Conservation (phyloP, 2,888 invertebrate species). For the Elmis aenea region DNA sequence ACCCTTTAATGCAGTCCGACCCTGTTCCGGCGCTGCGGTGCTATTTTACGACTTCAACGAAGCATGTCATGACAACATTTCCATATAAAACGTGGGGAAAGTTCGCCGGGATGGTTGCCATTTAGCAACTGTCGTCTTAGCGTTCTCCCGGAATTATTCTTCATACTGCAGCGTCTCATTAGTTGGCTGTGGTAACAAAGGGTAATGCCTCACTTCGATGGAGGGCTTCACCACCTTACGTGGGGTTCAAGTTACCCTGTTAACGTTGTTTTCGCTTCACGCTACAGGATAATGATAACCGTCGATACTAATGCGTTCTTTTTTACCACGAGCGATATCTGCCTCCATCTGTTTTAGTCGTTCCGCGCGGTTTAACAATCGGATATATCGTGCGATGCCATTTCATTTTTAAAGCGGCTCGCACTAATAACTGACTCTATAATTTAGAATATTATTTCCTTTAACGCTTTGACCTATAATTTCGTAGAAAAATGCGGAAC, state of each 20-base stretch:
- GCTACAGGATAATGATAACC: slow-evolving; percentile 14
- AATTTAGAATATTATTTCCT: too few relatives aligned
- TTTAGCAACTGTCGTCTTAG: slow-evolving; percentile 38
- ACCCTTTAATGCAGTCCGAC: slow-evolving; percentile 42
- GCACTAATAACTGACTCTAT: too few relatives aligned
- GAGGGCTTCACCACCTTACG: slow-evolving; percentile 17
- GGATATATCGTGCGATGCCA: too few relatives aligned
- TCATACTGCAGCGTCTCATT: slow-evolving; percentile 28
- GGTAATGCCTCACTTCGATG: slow-evolving; percentile 20
- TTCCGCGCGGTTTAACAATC: too few relatives aligned
- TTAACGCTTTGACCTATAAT: too few relatives aligned
- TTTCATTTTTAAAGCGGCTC: too few relatives aligned
- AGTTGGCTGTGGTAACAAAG: slow-evolving; percentile 16
- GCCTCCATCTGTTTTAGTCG: too few relatives aligned
- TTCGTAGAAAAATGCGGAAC: too few relatives aligned
- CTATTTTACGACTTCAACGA: slow-evolving; percentile 46
- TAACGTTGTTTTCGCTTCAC: slow-evolving; percentile 14
- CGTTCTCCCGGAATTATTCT: slow-evolving; percentile 32
- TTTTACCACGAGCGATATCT: too few relatives aligned
- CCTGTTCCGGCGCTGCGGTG: slow-evolving; percentile 39
- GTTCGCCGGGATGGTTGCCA: slow-evolving; percentile 38
- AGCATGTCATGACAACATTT: slow-evolving; percentile 42
- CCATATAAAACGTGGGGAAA: slow-evolving; percentile 36
- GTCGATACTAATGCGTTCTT: slow-evolving; percentile 12
- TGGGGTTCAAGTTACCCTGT: slow-evolving; percentile 14